These are phyloP conservation scores for Drosophila rubida DNA, from an alignment of 2,888 invertebrate species.

Conservation along the genomic window DNA sequence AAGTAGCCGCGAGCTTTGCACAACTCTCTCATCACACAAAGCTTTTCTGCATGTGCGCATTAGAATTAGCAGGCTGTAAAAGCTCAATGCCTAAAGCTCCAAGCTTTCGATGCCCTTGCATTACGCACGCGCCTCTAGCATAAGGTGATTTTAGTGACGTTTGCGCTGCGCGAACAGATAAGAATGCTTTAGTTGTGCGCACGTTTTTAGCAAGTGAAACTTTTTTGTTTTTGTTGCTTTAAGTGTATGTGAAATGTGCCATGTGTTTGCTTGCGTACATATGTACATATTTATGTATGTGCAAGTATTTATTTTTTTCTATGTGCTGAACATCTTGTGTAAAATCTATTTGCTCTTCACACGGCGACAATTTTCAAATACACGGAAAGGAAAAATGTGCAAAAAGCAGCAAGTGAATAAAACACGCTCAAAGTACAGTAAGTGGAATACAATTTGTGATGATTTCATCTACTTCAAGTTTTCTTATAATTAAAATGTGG, in stretches of 20 bases:
- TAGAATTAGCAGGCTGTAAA: neutral
- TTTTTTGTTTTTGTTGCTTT: neutral
- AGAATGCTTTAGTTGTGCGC: constrained; percentile 4
- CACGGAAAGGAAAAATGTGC: constrained; percentile 47
- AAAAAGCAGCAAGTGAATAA: neutral
- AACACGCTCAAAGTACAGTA: no score
- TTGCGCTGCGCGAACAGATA: neutral
- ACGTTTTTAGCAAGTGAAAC: constrained; percentile 11
- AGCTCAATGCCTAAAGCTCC: constrained; percentile 3
- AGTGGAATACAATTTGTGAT: no score
- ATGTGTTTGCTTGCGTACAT: neutral
- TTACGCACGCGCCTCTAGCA: neutral
- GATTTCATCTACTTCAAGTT: no score
- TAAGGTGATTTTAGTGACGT: constrained; percentile 2
- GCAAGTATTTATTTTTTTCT: constrained; percentile 17
- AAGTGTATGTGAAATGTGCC: neutral
- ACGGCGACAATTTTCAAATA: constrained; percentile 64
- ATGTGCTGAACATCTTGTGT: constrained; percentile 34
- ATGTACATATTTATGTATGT: neutral
- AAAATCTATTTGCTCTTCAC: constrained; percentile 66
- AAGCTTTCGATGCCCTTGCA: neutral
- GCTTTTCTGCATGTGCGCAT: neutral
- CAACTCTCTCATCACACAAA: neutral
- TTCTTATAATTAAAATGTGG: no score
- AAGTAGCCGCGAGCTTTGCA: neutral